Evolutionary conservation across 2,113 vertebrate species (phyloP).

Genomic region (Oncorhynchus kisutch): DNA sequence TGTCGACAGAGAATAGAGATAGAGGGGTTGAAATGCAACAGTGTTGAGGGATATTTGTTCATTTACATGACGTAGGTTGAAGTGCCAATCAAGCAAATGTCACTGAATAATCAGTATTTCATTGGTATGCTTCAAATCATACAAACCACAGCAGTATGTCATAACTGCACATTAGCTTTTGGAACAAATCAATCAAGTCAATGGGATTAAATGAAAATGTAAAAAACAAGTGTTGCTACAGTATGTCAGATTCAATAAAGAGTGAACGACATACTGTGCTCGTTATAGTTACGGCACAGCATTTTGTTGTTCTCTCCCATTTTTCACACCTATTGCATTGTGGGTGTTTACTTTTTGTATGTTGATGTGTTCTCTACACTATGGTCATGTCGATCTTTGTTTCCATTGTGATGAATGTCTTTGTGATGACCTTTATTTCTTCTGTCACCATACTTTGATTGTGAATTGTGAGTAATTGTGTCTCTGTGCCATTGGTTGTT

Average conservation of each 20-base stretch:
- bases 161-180: neutral
- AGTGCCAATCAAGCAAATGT: slow-evolving; percentile 30
- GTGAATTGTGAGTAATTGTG: neutral
- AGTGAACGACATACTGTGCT: neutral
- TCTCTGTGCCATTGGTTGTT: neutral
- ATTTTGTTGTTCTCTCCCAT: neutral
- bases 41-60: slow-evolving; percentile 7
- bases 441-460: neutral
- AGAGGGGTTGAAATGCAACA: too few relatives aligned
- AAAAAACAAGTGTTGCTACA: neutral
- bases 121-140: slow-evolving; percentile 36
- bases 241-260: neutral
- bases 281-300: neutral
- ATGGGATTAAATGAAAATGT: neutral
- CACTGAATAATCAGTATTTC: slow-evolving; percentile 41
- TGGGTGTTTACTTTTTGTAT: neutral
- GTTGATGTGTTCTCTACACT: neutral
- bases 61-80: slow-evolving; percentile 18
- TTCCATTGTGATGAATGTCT: neutral
- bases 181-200: neutral
- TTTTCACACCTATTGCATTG: neutral
- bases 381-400: neutral
- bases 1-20: neutral
- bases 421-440: neutral
- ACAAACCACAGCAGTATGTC: neutral